These are phyloP conservation scores for Melanotaenia pygmaea DNA, from an alignment of 2,797 vertebrate species.

Conservation along the genomic window DNA sequence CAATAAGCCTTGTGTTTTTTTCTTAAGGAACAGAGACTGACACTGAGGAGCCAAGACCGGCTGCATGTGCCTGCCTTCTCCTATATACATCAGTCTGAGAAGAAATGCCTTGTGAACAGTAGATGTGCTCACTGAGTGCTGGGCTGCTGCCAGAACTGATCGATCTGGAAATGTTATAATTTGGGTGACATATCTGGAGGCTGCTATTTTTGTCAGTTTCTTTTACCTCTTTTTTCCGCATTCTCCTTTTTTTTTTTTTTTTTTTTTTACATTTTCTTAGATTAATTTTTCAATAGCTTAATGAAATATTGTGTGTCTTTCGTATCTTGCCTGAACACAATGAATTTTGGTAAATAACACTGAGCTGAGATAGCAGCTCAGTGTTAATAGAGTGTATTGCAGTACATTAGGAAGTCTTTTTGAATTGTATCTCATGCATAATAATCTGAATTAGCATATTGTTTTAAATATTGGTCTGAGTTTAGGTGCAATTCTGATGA, in stretches of 20 bases:
- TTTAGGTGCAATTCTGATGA: conserved; percentile 36
- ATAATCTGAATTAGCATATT: conserved; percentile 56
- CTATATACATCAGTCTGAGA: conserved; percentile 58
- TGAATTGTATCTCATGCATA: conserved; percentile 52
- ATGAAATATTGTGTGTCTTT: conserved; percentile 61
- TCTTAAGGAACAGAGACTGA: conserved; percentile 50
- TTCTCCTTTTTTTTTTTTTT: too few relatives aligned
- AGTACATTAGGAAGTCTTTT: conserved; percentile 59
- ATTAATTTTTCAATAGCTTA: conserved; percentile 63
- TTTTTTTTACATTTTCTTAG: neutral
- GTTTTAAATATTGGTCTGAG: conserved; percentile 42
- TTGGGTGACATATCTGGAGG: conserved; percentile 63
- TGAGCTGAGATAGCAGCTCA: conserved; percentile 24
- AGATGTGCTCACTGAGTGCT: conserved; percentile 49
- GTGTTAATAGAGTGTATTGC: conserved; percentile 35
- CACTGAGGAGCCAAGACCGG: conserved; percentile 54
- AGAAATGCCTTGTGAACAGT: conserved; percentile 64
- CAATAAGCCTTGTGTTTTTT: conserved; percentile 34
- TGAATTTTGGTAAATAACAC: conserved; percentile 54
- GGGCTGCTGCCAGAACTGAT: conserved; percentile 66
- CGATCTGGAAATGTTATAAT: conserved; percentile 70
- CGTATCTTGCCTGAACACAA: conserved; percentile 56
- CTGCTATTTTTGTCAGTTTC: conserved; percentile 64
- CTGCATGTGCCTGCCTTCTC: conserved; percentile 59
- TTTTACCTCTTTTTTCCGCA: conserved; percentile 5